Evolutionary conservation across 2,113 vertebrate species (phyloP).

Genomic region (Cheirogaleus medius): DNA sequence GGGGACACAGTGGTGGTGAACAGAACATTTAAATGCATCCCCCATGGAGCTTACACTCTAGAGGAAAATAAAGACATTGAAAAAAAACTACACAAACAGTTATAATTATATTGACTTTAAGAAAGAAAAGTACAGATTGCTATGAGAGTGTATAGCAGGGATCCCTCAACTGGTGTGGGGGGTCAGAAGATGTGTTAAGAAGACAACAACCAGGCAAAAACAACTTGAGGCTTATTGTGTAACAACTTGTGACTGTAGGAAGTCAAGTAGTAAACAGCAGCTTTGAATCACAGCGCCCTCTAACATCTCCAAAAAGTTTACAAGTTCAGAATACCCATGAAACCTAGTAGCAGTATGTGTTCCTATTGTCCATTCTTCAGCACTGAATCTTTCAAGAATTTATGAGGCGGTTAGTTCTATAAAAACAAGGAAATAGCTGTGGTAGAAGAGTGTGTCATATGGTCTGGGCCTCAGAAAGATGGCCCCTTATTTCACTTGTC

Average conservation of each 20-base stretch:
- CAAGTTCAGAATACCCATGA: not conserved
- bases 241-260: not conserved
- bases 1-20: not conserved
- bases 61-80: not conserved
- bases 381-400: slow-evolving; percentile 26
- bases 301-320: not conserved
- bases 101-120: not conserved
- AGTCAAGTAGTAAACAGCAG: slow-evolving; percentile 1
- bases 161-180: not conserved
- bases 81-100: not conserved
- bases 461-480: not conserved
- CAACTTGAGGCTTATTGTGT: not conserved
- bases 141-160: not conserved
- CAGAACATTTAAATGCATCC: not conserved
- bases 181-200: not conserved
- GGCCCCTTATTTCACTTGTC: not conserved
- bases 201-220: not conserved
- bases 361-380: not conserved
- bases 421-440: slow-evolving; percentile 26
- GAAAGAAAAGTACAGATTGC: not conserved
- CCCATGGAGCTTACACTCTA: not conserved
- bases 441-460: not conserved
- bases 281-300: not conserved
- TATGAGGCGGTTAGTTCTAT: not conserved
- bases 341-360: not conserved